A percentile compares a stretch with the other conserved stretches of the same genome.
phyloP scores from a whole-genome alignment of 2,888 invertebrate species.

The Orgyia antiqua region DNA sequence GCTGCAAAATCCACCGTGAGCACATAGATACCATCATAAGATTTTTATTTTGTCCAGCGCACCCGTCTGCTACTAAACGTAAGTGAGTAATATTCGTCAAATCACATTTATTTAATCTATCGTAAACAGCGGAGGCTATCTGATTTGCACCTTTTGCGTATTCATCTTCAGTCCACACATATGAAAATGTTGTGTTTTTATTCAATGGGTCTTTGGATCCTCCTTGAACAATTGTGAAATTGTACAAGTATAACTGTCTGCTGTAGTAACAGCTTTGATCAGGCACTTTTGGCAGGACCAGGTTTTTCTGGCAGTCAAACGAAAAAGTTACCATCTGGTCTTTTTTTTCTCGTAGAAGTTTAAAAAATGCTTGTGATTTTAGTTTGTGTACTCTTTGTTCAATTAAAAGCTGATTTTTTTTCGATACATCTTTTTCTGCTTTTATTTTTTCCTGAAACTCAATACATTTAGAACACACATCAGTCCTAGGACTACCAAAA shows the following conservation, averaged over 20 bases:
- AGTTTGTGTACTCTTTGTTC: slow-evolving; percentile 2
- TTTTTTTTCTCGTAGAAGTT: not conserved
- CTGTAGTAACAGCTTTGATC: slow-evolving; percentile 4
- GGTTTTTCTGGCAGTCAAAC: too few species aligned
- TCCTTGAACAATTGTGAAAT: slow-evolving; percentile 2
- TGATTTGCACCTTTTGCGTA: slow-evolving; percentile 5
- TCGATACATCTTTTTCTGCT: not conserved
- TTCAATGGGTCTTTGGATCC: slow-evolving; percentile 4
- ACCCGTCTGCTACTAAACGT: slow-evolving; percentile 10
- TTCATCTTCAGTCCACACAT: slow-evolving; percentile 6
- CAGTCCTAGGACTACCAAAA: not conserved
- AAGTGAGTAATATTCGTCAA: slow-evolving; percentile 4
- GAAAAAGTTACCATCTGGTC: not conserved
- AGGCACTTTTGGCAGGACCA: slow-evolving; percentile 3
- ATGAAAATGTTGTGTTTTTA: slow-evolving; percentile 8
- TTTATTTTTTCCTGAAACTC: slow-evolving; percentile 3
- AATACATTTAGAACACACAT: not conserved
- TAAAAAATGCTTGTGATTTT: slow-evolving; percentile 4
- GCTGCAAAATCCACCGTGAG: slow-evolving; percentile 5
- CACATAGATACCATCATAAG: slow-evolving; percentile 9
- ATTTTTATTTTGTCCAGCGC: slow-evolving; percentile 14
- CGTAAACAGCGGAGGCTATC: slow-evolving; percentile 6
- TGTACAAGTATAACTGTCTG: slow-evolving; percentile 3
- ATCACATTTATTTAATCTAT: slow-evolving; percentile 2
- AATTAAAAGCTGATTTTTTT: not conserved